phyloP scores from a whole-genome alignment of 2,113 vertebrate genomes.

The Elanoides forficatus region DNA sequence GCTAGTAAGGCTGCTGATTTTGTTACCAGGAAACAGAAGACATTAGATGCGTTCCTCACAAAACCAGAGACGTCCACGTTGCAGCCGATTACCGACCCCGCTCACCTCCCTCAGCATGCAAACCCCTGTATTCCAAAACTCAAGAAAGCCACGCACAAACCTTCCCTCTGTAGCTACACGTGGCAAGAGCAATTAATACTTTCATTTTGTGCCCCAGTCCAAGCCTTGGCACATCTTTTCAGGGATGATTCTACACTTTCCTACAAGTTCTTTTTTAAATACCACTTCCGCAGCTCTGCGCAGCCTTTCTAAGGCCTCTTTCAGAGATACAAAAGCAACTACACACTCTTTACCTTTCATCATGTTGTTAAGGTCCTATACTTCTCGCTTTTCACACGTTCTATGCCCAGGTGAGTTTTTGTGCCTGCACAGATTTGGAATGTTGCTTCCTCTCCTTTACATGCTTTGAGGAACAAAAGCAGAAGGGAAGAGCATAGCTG shows the following conservation, averaged over 20 bases:
- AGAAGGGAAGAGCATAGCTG: background rate
- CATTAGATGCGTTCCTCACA: background rate
- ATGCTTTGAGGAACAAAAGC: background rate
- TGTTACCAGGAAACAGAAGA: background rate
- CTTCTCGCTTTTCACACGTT: background rate
- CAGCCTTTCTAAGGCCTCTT: background rate
- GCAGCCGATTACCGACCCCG: background rate
- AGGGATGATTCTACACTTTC: background rate
- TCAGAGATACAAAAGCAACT: background rate
- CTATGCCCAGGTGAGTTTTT: background rate
- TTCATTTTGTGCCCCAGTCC: background rate
- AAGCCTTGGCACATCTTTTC: background rate
- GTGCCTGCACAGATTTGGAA: background rate
- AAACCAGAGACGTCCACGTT: background rate
- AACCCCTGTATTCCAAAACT: background rate
- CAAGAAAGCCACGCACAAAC: background rate
- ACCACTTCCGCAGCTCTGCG: background rate
- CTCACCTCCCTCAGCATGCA: background rate
- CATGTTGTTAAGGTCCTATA: background rate
- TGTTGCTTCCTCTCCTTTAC: background rate
- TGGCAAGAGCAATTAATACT: background rate
- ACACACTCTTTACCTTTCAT: background rate
- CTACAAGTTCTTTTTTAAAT: background rate
- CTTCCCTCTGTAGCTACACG: rapidly evolving
- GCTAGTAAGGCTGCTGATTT: background rate